A percentile compares a stretch with the other conserved stretches of the same genome.
Conservation (phyloP, 2,113 vertebrate genomes). For the Notothenia coriiceps region DNA sequence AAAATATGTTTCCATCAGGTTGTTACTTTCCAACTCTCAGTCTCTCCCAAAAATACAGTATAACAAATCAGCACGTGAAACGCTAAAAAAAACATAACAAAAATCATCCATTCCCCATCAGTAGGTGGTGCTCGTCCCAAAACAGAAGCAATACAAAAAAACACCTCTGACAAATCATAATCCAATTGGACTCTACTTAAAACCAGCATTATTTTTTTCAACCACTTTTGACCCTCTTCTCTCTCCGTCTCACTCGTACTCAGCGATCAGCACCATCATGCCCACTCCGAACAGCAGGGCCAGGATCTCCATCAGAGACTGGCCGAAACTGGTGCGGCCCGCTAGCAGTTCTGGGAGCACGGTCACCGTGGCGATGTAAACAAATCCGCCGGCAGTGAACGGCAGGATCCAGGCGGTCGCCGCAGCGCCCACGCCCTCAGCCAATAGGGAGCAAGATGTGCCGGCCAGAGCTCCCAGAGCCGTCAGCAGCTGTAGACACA, state of each 20-base stretch:
- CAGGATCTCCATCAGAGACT: constrained; percentile 90
- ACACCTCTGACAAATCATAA: constrained; percentile 27
- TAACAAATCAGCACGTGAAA: constrained; percentile 11
- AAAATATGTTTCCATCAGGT: neutral
- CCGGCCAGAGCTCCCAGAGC: constrained; percentile 91
- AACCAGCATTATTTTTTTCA: constrained; percentile 14
- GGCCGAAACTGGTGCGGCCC: constrained; percentile 86
- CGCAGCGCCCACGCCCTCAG: constrained; percentile 88
- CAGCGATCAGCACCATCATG: constrained; percentile 94
- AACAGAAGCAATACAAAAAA: constrained; percentile 23
- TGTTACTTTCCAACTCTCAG: neutral
- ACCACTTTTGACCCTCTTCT: constrained; percentile 21
- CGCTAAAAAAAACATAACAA: constrained; percentile 26
- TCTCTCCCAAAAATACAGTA: constrained; percentile 1
- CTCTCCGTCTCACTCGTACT: constrained; percentile 85
- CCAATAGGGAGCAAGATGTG: constrained; percentile 90
- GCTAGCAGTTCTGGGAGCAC: constrained; percentile 92
- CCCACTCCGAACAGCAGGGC: constrained; percentile 89
- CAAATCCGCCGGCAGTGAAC: constrained; percentile 93
- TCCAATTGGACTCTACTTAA: constrained; percentile 20
- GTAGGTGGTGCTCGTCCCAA: constrained; percentile 9
- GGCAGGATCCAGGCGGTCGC: constrained; percentile 93
- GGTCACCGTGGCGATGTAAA: constrained; percentile 93
- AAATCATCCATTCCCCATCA: constrained; percentile 11
- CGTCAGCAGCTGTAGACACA: constrained; percentile 92